Conservation (phyloP, 2,113 vertebrate genomes). For the Neolamprologus tretocephalus region DNA sequence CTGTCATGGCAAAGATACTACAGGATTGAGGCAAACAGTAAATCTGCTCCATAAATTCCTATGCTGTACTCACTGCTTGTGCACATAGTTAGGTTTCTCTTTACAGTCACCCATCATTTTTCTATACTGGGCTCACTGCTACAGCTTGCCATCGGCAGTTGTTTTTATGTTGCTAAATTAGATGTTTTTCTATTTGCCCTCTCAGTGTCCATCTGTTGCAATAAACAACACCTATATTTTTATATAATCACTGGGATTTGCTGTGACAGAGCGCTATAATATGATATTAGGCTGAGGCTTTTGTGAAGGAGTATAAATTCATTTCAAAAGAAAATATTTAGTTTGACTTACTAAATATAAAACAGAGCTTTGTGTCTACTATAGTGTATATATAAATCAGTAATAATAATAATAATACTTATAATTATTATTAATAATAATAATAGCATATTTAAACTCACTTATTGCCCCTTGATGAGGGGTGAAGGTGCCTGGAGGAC, state of each 20-base stretch:
- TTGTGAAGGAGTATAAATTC: not conserved
- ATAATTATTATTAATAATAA: not conserved
- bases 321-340: not conserved
- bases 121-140: not conserved
- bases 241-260: not conserved
- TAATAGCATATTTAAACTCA: conserved; percentile 14
- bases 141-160: not conserved
- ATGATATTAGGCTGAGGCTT: not conserved
- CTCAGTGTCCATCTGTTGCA: conserved; percentile 10
- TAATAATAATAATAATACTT: not conserved
- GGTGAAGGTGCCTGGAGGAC: conserved; percentile 76
- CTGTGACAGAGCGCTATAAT: not conserved
- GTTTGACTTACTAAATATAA: not conserved
- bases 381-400: not conserved
- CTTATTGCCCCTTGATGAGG: conserved; percentile 74
- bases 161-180: not conserved
- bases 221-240: not conserved
- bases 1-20: not conserved
- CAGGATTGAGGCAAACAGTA: not conserved
- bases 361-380: not conserved
- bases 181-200: not conserved
- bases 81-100: not conserved
- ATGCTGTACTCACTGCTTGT: not conserved
- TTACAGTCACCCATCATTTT: not conserved
- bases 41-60: not conserved